A percentile compares a stretch with the other conserved stretches of the same genome.
phyloP scores from a whole-genome alignment of 2,888 invertebrate species.

The Dicranocentrus wangi region DNA sequence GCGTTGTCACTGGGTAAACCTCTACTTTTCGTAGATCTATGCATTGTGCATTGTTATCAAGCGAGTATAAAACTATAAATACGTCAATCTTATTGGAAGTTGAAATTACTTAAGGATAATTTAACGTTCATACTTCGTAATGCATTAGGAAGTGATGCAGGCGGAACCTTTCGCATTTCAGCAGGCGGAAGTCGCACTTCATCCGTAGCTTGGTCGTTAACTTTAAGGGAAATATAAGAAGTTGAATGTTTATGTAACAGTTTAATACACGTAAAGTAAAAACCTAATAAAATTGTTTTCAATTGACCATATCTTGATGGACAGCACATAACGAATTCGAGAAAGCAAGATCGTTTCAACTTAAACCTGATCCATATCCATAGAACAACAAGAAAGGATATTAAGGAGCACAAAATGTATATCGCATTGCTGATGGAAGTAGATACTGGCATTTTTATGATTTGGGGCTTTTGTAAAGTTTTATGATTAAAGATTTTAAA shows the following conservation, averaged over 20 bases:
- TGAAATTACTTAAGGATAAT: no score
- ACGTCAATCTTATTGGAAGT: no score
- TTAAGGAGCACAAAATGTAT: neutral
- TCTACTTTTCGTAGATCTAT: no score
- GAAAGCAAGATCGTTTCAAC: neutral
- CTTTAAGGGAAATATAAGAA: no score
- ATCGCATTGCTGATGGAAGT: neutral
- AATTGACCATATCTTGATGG: neutral
- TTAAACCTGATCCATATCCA: neutral
- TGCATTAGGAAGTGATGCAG: conserved; percentile 4
- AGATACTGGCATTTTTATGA: no score
- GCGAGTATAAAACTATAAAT: no score
- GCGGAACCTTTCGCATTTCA: neutral
- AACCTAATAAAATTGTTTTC: neutral
- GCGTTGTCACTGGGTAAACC: no score
- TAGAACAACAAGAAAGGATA: neutral
- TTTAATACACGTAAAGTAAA: neutral
- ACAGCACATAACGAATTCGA: conserved; percentile 1
- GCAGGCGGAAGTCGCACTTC: neutral
- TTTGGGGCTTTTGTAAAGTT: no score
- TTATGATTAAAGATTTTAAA: no score
- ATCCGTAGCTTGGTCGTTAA: neutral
- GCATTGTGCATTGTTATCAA: no score
- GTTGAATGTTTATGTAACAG: neutral
- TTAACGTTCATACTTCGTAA: no score